Evolutionary conservation across 2,797 vertebrate genomes (phyloP), one percentile per base, ranked within the genome.

Genomic region (Chloroceryle inda): DNA sequence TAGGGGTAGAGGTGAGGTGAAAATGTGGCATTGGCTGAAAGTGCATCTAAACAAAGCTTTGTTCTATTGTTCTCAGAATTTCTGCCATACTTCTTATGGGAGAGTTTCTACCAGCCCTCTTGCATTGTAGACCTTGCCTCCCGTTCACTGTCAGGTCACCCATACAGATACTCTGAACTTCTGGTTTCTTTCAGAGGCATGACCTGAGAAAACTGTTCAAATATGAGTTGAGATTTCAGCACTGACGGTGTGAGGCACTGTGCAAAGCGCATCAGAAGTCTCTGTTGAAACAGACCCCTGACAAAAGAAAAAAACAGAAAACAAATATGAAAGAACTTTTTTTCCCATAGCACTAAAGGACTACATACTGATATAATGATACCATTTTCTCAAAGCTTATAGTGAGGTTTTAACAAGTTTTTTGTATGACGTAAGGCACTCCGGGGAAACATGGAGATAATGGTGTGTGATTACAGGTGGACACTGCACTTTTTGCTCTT

Each of bases 1-100:
- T 58, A 58, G 20, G 6, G 10, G 7, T 31, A n/a, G 9, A 18
- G 21, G 2, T 61, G 31, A 72, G 24, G 3, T 61, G 31, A 75
- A 86, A 82, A 35, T 31, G 19, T 56, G 24, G 5, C 1, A 1
- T 24, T 77, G n/a, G 6, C n/a, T 76, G 29, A 31, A 90, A 71
- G 7, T 64, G 18, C 6, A 7, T 64, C 16, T 68, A 76, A 74
- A 45, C 4, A 12, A 33, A 6, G 13, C 5, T 87, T 40, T 40
- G 7, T 6, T 93, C 75, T 42, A 26, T 67, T 88, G 10, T 38
- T 68, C 42, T 78, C 27, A 84, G 17, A 83, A 80, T 69, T 72
- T 86, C 13, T 62, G 3, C 13, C 2, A 0, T 19, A 0, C 23
- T 56, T 62, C 8, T 72, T 21, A 24, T 0, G 5, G 45, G 23